phyloP scores from a whole-genome alignment of 2,797 vertebrate species.

The Erethizon dorsatum region DNA sequence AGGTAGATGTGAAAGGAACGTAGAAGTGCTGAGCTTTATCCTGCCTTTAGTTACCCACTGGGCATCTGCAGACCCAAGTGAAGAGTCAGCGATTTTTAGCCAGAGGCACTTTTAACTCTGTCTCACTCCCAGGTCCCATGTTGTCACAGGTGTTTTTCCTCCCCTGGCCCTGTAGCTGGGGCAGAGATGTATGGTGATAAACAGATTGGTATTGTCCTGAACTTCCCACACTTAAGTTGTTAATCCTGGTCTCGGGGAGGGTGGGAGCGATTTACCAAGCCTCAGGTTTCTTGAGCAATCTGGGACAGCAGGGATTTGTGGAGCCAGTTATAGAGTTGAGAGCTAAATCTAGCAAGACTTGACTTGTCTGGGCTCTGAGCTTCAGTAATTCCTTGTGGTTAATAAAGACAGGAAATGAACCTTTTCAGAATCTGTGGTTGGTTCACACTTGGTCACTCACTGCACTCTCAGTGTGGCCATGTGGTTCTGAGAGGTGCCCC shows the following conservation, averaged over 20 bases:
- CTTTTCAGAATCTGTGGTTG: constrained; percentile 9
- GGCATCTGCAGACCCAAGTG: neutral
- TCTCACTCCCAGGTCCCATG: neutral
- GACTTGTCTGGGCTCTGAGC: neutral
- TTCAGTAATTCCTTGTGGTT: neutral
- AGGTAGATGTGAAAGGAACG: neutral
- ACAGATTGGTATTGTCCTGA: neutral
- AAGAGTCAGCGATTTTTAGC: neutral
- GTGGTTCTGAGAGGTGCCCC: neutral
- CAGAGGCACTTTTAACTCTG: neutral
- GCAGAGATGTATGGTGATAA: neutral
- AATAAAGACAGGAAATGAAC: neutral
- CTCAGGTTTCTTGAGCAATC: constrained; percentile 51
- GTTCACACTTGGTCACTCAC: neutral
- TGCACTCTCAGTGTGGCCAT: neutral
- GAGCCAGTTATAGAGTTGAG: neutral
- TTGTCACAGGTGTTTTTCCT: neutral
- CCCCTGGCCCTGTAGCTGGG: neutral
- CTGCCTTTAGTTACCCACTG: neutral
- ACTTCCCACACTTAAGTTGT: neutral
- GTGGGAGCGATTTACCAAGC: neutral
- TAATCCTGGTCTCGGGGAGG: neutral
- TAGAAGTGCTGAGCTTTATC: neutral
- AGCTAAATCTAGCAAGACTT: constrained; percentile 20
- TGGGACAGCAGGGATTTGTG: neutral